Percentiles rank a stretch among this genome's conserved stretches.
Evolutionary conservation across 2,888 invertebrate species (phyloP).

Genomic region (Leptinotarsa peninsularis): DNA sequence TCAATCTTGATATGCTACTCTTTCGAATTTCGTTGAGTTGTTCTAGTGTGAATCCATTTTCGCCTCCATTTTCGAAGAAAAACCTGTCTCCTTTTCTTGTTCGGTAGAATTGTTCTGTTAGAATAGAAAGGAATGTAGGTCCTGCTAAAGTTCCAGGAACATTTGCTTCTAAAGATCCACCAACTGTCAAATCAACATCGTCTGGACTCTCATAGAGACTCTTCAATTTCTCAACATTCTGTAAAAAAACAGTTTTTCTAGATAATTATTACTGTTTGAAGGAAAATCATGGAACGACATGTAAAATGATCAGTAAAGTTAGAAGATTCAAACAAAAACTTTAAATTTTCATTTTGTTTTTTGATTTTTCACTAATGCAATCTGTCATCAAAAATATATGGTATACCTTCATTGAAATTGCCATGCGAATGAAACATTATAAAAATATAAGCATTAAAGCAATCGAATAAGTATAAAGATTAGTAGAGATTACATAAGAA

Average conservation of each 20-base stretch:
- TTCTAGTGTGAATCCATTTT: constrained; percentile 61
- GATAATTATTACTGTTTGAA: too few relatives aligned
- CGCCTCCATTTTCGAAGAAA: constrained; percentile 80
- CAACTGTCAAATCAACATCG: constrained; percentile 90
- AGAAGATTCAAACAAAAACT: too few relatives aligned
- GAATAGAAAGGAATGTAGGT: constrained; percentile 88
- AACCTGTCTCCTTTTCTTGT: constrained; percentile 88
- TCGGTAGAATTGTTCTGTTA: constrained; percentile 88
- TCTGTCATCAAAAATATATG: too few relatives aligned
- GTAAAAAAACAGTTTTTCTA: constrained; percentile 43
- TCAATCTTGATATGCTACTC: constrained; percentile 79
- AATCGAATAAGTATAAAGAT: too few relatives aligned
- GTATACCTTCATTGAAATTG: too few relatives aligned
- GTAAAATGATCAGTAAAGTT: too few relatives aligned
- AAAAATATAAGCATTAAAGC: too few relatives aligned
- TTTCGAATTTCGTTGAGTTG: constrained; percentile 85
- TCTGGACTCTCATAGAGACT: constrained; percentile 77
- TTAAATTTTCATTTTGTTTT: too few relatives aligned
- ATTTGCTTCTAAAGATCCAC: constrained; percentile 82
- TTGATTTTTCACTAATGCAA: too few relatives aligned
- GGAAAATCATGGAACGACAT: too few relatives aligned
- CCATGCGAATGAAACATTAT: too few relatives aligned
- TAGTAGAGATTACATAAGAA: too few relatives aligned
- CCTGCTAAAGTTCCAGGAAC: constrained; percentile 84
- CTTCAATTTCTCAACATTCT: constrained; percentile 77